Evolutionary conservation across 2,888 invertebrate species (phyloP), one percentile per base, ranked within the genome.

Genomic region (Griposia aprilina): DNA sequence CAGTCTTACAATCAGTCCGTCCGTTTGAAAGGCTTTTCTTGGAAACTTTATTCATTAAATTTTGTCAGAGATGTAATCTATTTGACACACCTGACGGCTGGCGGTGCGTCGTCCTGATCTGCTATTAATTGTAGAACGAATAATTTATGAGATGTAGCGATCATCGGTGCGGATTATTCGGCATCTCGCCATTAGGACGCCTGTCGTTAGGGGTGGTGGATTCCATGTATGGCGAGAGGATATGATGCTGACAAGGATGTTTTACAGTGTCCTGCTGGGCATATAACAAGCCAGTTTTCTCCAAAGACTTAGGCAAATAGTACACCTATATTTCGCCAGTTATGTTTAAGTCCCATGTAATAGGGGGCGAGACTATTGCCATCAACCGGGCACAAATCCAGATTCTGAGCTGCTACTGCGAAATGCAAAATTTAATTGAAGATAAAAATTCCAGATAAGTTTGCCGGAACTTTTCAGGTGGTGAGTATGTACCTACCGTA

Each of bases 131-230:
- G 90, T 90, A 76, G 87, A 87, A 91, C 94, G 93, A 94, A 95
- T 95, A 93, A 95, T 95, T 95, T 92, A 95, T 94, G 92, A 94
- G 93, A 91, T 92, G 90, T 92, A 90, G 90, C 91, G 91, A 90
- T 92, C 92, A 94, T 93, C 92, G 90, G 88, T 80, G 81, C 65
- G 92, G 93, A 93, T 94, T 95, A 95, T 94, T 93, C 93, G 92
- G 93, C 93, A 93, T 92, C 91, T 92, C 86, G 83, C 92, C 93
- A 94, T 95, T 94, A 94, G 90, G 89, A 83, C 20, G 82, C 85
- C 87, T 89, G 90, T 92, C 92, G 91, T 93, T 92, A 92, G 88
- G 84, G 81, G 59, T 45, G 48, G 36, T 65, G 5, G 2, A 62
- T 45, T 85, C 72, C 48, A 5, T 55, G 62, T 84, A 83, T 30